phyloP scores from a whole-genome alignment of 2,113 vertebrate genomes.

The Barnardius zonarius region DNA sequence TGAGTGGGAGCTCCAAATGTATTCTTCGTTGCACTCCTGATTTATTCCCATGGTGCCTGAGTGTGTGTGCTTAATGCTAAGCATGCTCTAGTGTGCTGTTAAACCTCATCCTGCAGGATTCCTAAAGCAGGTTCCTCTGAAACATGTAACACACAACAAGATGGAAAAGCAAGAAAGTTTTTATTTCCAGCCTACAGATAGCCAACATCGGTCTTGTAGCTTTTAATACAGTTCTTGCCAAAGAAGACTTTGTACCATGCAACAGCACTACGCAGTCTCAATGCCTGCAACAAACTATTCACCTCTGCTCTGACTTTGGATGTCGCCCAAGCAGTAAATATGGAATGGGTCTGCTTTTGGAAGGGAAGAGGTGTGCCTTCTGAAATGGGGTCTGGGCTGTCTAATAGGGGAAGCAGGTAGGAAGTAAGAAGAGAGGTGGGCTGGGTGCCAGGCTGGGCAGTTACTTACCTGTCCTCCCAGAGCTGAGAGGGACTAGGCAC shows the following conservation, averaged over 20 bases:
- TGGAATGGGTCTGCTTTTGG: background rate
- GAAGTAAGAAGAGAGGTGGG: background rate
- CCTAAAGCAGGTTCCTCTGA: background rate
- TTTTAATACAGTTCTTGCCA: background rate
- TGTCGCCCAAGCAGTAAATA: background rate
- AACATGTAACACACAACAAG: background rate
- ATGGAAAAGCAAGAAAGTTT: background rate
- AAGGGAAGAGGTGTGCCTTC: background rate
- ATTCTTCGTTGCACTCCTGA: fast-evolving
- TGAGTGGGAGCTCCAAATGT: background rate
- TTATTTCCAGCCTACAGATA: background rate
- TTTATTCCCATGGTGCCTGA: fast-evolving
- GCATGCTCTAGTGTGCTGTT: background rate
- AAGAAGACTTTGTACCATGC: background rate
- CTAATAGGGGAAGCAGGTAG: background rate
- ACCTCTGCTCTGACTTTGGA: background rate
- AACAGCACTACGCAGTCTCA: fast-evolving
- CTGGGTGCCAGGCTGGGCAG: background rate
- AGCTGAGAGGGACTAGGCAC: background rate
- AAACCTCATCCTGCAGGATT: background rate
- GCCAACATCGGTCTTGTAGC: background rate
- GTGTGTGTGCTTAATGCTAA: background rate
- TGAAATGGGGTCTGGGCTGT: background rate
- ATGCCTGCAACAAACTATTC: background rate
- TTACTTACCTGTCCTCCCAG: background rate